Base-by-base conservation (phyloP, 2,113 vertebrate genomes). In the Hepsetus odoe region DNA sequence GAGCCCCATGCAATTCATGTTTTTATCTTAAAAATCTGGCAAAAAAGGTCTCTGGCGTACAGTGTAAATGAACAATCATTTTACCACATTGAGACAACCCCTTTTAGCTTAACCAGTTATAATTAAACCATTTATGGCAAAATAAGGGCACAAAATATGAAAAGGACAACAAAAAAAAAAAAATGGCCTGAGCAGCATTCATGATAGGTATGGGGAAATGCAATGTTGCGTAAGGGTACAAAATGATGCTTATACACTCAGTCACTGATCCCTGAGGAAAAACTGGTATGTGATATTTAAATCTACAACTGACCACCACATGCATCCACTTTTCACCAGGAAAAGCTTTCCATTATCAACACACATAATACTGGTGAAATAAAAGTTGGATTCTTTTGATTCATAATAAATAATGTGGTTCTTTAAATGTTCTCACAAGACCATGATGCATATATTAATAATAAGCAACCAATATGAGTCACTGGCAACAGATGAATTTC, bases 261-360 rank as follows among this genome's bases (percentile, higher is more conserved):
- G 58, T 12, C 26, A 22, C 30, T 38, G 46, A 79, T 72, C 59
- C 69, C 77, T 72, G 77, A 79, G 77, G 44, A 76, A 55, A 75
- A 74, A 61, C 1, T 38, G 7, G 35, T 38, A 61, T 53, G 30
- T 51, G 59, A 26, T 14, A 76, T 51, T 75, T 26, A 40, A 55
- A 55, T 32, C 10, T 30, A 11, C 61, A 38, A 11, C 14, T 66
- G n/a, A 12, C 26, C 24, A 26, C 16, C 28, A 66, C 33, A 22
- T 6, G 24, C 32, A 66, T 40, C 24, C 20, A 42, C 22, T 2
- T 30, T 68, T 18, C 35, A 42, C 49, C 64, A 68, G 30, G 46
- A 28, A 55, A 67, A 30, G 33, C n/a, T 4, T 64, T 77, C 58
- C 26, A 28, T 53, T 76, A 26, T 1, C 40, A 42, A 67, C 6